Percentiles rank a stretch among this genome's conserved stretches.
These are phyloP conservation scores for Galerucella nymphaeae DNA, from an alignment of 2,888 invertebrate genomes.

Conservation along the genomic window DNA sequence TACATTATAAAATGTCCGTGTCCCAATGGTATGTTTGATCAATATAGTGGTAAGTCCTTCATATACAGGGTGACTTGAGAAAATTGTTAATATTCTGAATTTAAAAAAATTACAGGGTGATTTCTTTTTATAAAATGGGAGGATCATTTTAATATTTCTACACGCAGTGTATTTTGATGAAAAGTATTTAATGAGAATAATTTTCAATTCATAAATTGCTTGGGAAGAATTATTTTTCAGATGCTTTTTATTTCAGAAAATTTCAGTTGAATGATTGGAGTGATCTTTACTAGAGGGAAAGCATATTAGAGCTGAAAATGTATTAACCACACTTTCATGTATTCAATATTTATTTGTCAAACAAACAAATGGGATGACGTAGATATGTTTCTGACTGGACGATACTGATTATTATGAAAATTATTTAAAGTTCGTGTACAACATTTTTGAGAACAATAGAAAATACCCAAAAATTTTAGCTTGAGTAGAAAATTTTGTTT, in stretches of 20 bases:
- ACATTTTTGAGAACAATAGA: neutral
- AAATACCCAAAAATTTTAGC: neutral
- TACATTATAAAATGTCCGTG: neutral
- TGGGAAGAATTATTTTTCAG: too few species aligned
- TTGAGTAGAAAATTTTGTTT: neutral
- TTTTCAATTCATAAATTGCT: too few species aligned
- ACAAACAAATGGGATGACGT: slow-evolving; percentile 1
- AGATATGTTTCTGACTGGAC: neutral
- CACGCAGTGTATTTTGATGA: too few species aligned
- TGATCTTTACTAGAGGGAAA: too few species aligned
- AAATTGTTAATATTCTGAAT: neutral
- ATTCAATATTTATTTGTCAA: neutral
- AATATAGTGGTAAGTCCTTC: neutral
- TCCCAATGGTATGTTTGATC: slow-evolving; percentile 10
- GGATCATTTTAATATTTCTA: neutral
- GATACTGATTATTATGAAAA: neutral
- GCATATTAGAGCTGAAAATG: too few species aligned
- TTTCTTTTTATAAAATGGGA: neutral
- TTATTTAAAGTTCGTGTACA: neutral
- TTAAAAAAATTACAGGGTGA: too few species aligned
- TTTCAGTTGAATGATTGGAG: too few species aligned
- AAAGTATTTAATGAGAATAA: too few species aligned
- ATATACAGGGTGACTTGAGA: neutral
- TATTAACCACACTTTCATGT: neutral
- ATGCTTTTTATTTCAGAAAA: neutral